phyloP scores from a whole-genome alignment of 2,797 vertebrate genomes.

The Sciaenops ocellatus region DNA sequence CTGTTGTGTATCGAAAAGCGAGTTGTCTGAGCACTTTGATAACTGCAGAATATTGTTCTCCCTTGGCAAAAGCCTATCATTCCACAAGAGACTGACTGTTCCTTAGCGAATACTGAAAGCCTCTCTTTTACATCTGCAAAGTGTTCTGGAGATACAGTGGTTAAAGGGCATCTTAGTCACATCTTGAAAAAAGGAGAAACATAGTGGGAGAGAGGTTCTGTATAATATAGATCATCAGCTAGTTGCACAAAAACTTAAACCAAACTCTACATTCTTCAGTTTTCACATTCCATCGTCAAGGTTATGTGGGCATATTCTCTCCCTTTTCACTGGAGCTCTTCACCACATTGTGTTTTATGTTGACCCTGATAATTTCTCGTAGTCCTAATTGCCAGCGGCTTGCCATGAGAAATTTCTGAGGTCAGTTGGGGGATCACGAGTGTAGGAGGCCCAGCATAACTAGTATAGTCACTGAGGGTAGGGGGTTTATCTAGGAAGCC shows the following conservation, averaged over 20 bases:
- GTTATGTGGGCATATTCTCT: slow-evolving; percentile 35
- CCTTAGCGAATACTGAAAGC: slow-evolving; percentile 51
- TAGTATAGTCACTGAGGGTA: neutral
- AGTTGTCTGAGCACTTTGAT: slow-evolving; percentile 72
- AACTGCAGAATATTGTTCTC: slow-evolving; percentile 75
- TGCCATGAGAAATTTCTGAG: slow-evolving; percentile 35
- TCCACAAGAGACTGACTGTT: slow-evolving; percentile 64
- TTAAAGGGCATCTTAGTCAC: slow-evolving; percentile 64
- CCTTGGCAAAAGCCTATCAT: slow-evolving; percentile 64
- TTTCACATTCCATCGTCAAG: slow-evolving; percentile 44
- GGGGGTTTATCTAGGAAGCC: slow-evolving; percentile 1
- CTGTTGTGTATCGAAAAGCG: slow-evolving; percentile 49
- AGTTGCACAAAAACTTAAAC: slow-evolving; percentile 16
- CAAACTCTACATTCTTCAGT: slow-evolving; percentile 10
- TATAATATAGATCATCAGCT: slow-evolving; percentile 27
- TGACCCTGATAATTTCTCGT: slow-evolving; percentile 44
- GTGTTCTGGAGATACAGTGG: slow-evolving; percentile 39
- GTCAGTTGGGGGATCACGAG: slow-evolving; percentile 43
- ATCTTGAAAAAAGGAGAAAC: slow-evolving; percentile 34
- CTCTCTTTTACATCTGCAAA: slow-evolving; percentile 53
- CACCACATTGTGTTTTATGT: slow-evolving; percentile 20
- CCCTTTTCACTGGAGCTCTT: slow-evolving; percentile 5
- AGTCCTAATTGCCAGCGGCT: slow-evolving; percentile 45
- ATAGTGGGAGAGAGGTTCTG: slow-evolving; percentile 28
- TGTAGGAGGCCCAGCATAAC: slow-evolving; percentile 56